Conservation (phyloP, 1,140 invertebrate genomes). For the Hylaeus volcanicus region DNA sequence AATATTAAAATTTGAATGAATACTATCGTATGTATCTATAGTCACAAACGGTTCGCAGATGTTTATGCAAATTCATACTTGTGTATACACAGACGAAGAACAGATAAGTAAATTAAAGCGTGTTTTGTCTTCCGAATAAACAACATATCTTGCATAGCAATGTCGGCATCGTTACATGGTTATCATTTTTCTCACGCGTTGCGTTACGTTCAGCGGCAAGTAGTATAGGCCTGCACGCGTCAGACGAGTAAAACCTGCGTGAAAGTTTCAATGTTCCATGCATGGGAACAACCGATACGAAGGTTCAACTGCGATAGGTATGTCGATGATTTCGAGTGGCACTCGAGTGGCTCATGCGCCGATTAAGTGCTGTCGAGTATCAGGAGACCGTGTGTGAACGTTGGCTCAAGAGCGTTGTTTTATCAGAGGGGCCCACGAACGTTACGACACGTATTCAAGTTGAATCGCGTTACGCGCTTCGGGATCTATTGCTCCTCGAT, state of each 20-base stretch:
- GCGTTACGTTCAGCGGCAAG: neutral
- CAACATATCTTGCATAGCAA: no score
- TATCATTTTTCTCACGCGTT: conserved; percentile 12
- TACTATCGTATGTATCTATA: no score
- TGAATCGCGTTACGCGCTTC: neutral
- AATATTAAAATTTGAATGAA: no score
- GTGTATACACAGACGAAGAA: no score
- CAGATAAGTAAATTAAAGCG: no score
- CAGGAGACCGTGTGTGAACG: conserved; percentile 10
- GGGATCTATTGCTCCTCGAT: neutral
- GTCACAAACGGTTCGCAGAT: no score
- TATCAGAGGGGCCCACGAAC: conserved; percentile 13
- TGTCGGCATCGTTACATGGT: no score
- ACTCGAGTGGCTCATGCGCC: conserved; percentile 57
- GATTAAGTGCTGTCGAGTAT: conserved; percentile 52
- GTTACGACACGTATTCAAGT: conserved; percentile 23
- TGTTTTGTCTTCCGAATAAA: no score
- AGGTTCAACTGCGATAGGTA: conserved; percentile 48
- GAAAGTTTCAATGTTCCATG: conserved; percentile 21
- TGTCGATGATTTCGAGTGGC: conserved; percentile 66
- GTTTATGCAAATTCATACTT: no score
- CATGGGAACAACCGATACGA: conserved; percentile 53
- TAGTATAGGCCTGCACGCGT: conserved; percentile 15
- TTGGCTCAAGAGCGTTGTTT: conserved; percentile 14
- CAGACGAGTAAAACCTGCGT: conserved; percentile 18